Evolutionary conservation across 2,797 vertebrate genomes (phyloP).

Genomic region (Pangasius larnaudii): DNA sequence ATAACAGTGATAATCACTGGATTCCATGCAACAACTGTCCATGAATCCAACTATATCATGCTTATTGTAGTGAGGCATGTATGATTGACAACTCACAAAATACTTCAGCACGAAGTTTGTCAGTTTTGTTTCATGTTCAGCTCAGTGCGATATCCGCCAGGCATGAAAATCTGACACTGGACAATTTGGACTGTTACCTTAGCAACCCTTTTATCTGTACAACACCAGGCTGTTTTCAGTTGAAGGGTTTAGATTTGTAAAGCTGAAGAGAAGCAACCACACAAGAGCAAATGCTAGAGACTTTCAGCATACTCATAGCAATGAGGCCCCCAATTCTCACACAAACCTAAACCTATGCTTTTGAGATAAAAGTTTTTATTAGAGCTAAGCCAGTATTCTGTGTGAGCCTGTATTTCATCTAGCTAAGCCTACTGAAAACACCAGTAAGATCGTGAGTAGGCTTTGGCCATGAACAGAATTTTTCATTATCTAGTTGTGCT

Average conservation of each 20-base stretch:
- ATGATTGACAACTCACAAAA: not conserved
- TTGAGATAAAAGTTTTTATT: not conserved
- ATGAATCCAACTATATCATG: not conserved
- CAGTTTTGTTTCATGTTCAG: conserved; percentile 24
- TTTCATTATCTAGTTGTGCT: not conserved
- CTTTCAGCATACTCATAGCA: not conserved
- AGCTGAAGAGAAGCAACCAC: conserved; percentile 39
- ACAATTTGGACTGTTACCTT: conserved; percentile 62
- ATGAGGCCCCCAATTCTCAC: not conserved
- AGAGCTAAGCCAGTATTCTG: not conserved
- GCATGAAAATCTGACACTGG: conserved; percentile 49
- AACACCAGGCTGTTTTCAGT: conserved; percentile 58
- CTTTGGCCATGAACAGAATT: not conserved
- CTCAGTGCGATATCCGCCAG: conserved; percentile 39
- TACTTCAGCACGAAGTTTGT: conserved; percentile 6
- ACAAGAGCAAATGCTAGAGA: conserved; percentile 23
- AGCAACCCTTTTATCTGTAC: conserved; percentile 64
- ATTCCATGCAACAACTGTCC: not conserved
- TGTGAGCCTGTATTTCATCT: not conserved
- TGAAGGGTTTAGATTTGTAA: conserved; percentile 59
- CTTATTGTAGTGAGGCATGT: not conserved
- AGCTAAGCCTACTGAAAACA: not conserved
- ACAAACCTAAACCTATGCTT: not conserved
- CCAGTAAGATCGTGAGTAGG: not conserved
- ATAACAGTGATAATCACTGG: not conserved